Evolutionary conservation across 1,140 invertebrate species (phyloP).

Genomic region (Diorhabda elongata): DNA sequence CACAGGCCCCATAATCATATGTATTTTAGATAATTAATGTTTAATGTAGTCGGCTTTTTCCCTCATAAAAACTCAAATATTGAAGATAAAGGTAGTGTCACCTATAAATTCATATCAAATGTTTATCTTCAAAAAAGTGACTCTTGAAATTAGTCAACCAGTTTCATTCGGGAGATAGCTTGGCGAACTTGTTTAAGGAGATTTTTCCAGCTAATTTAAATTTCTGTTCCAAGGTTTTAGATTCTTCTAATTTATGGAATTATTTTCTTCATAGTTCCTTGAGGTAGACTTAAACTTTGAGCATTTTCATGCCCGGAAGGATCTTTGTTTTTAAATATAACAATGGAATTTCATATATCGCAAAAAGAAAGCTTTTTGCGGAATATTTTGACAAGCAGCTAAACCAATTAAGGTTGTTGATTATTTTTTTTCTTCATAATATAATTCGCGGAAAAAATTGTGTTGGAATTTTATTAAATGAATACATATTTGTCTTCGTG

Average conservation of each 20-base stretch:
- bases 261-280: not conserved
- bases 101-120: too few relatives aligned
- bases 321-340: not conserved
- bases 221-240: not conserved
- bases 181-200: not conserved
- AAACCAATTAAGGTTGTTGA: not conserved
- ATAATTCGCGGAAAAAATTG: not conserved
- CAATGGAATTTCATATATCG: not conserved
- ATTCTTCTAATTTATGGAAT: not conserved
- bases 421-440: not conserved
- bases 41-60: too few relatives aligned
- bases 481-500: conserved; percentile 8
- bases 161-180: not conserved
- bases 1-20: too few relatives aligned
- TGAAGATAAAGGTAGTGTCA: too few relatives aligned
- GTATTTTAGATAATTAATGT: too few relatives aligned
- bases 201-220: not conserved
- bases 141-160: not conserved
- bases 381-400: not conserved
- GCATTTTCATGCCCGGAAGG: not conserved
- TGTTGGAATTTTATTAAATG: not conserved
- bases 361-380: not conserved
- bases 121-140: not conserved
- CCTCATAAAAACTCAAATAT: too few relatives aligned
- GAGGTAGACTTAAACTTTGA: not conserved